phyloP scores from a whole-genome alignment of 2,113 vertebrate species.

The Condylura cristata region DNA sequence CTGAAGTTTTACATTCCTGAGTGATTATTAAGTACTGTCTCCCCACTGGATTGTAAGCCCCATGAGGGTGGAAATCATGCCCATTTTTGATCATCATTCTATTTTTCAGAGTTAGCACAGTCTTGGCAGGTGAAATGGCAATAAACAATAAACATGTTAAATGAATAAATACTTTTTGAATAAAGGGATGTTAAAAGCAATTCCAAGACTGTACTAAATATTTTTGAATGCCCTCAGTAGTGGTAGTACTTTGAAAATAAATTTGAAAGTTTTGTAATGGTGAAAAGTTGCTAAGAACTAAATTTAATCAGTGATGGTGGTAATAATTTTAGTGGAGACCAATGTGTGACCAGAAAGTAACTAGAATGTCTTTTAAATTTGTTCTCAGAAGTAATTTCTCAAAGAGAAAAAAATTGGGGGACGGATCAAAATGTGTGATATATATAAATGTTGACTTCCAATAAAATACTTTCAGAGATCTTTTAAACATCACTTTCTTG shows the following conservation, averaged over 20 bases:
- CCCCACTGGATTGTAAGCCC: background rate
- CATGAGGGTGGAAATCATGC: background rate
- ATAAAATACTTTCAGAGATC: background rate
- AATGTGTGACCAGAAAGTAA: background rate
- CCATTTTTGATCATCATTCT: background rate
- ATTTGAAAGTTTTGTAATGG: background rate
- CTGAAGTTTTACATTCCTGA: background rate
- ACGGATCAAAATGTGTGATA: background rate
- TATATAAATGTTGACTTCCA: background rate
- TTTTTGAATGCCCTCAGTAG: background rate
- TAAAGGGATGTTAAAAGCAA: background rate
- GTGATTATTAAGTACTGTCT: background rate
- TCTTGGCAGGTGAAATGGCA: background rate
- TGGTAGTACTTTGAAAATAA: background rate
- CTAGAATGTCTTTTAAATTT: background rate
- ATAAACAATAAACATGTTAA: background rate
- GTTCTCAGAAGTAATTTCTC: background rate
- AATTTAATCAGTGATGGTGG: background rate
- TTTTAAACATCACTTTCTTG: background rate
- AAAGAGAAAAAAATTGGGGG: background rate
- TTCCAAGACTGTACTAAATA: background rate
- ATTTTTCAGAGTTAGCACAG: background rate
- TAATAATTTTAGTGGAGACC: background rate
- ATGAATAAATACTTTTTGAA: background rate
- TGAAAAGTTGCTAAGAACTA: background rate